Base-by-base conservation (phyloP, 2,113 vertebrate genomes). In the Lichenostomus cassidix region DNA sequence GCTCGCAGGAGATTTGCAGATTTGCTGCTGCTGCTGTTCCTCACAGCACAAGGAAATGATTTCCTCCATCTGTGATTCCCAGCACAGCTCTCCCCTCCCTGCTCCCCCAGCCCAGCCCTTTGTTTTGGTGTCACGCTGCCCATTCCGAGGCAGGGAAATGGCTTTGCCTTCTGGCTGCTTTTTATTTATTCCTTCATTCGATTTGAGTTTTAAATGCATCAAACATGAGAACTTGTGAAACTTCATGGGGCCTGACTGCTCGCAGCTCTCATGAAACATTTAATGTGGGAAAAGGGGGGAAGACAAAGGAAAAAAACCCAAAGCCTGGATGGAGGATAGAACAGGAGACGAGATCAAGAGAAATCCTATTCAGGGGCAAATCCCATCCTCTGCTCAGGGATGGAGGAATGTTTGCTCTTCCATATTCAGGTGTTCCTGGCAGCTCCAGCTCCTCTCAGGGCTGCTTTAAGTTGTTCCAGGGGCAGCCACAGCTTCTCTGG, bases 181-280 rank as follows among this genome's bases (percentile, higher is more conserved):
- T 91, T 42, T 3, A 10, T 67, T 56, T 27, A 6, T 55, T 23
- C 62, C 71, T 65, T 49, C 35, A 25, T 64, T 92, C 31, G 3
- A 60, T 55, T 58, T 37, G 49, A 31, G 49, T 68, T 92, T 91
- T 84, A 89, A 94, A 89, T 11, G 62, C 74, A 25, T 11, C 5
- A 19, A 84, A 68, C 58, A 67, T 1, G 11, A 92, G 74, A 92
- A 87, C 83, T 95, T 79, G 33, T 17, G 60, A 64, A 94, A 87
- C 87, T 87, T 94, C 69, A 37, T 7, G 81, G 83, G 50, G 94
- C 95, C 75, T 75, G 65, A 94, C 80, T 25, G 87, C 89, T 92
- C 77, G 37, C 46, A 95, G 89, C 74, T 49, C 69, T 62, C 87
- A 87, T 91, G 73, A 95, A 91, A 95, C 15, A 91, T 89, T 92